Evolutionary conservation across 2,797 vertebrate genomes (phyloP), one percentile per base, ranked within the genome.

Genomic region (Sciaenops ocellatus): DNA sequence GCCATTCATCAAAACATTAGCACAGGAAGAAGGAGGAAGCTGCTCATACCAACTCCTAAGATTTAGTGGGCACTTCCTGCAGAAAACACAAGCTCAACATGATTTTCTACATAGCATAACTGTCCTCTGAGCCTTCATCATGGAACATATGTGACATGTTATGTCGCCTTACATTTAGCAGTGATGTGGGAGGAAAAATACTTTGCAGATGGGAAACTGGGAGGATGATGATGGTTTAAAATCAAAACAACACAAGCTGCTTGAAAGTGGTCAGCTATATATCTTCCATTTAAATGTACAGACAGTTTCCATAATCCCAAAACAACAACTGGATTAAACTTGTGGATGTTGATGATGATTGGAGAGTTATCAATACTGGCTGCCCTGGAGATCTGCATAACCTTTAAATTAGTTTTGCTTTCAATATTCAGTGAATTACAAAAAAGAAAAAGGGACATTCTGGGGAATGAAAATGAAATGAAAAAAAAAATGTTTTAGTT

Each of bases 31-130:
- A 5, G 1, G 46, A 57, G 54, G 59, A 63, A 75, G 50, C 56
- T 64, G 65, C 67, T 69, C 56, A 9, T 46, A 69, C 70, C 41
- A 59, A 66, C 69, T 50, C 52, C 6, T 10, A 46, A 69, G 79
- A 79, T 80, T 87, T 62, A 76, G 38, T 52, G 47, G 30, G 22
- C 1, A 13, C 54, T 73, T 81, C 41, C 48, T 54, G 66, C 0
- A 50, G 12, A 88, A 78, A 82, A 62, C 48, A 87, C 42, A 47
- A 48, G 24, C 52, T 72, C 28, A 34, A 69, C 87, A 89, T 89
- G 87, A 89, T 68, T 38, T 61, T 66, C 44, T 69, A 67, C 78
- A 46, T n/a, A 55, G 56, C 61, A 65, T 16, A 79, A 68, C 48
- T 0, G 1, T 73, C 47, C n/a, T 72, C 34, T 69, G 68, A 76